A percentile compares a stretch with the other conserved stretches of the same genome.
Conservation (phyloP, 2,797 vertebrate genomes). For the Podargus strigoides region DNA sequence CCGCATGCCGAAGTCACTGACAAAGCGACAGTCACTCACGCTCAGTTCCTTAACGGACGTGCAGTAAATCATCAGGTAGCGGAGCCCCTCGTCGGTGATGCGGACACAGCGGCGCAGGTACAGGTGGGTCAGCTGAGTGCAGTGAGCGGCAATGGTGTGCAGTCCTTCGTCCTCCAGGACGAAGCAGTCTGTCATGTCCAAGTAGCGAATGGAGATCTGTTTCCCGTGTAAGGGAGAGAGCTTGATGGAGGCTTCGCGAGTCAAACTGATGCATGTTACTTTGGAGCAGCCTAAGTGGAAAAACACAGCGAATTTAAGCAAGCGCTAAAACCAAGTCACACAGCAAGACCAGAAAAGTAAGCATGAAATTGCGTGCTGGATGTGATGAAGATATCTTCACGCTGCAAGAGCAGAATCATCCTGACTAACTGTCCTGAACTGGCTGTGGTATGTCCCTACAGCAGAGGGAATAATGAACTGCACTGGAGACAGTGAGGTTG, state of each 20-base stretch:
- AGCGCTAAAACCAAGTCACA: neutral
- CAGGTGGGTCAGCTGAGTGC: slow-evolving; percentile 93
- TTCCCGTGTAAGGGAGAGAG: slow-evolving; percentile 91
- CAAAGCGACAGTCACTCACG: slow-evolving; percentile 92
- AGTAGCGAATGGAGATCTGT: slow-evolving; percentile 94
- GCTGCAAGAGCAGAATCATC: neutral
- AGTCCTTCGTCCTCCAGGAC: slow-evolving; percentile 96
- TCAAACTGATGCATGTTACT: slow-evolving; percentile 96
- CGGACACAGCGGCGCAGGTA: slow-evolving; percentile 93
- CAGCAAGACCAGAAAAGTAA: neutral
- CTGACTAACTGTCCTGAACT: neutral
- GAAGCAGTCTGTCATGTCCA: slow-evolving; percentile 99
- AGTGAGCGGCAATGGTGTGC: slow-evolving; percentile 94
- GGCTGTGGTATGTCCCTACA: neutral
- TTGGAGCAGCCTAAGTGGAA: slow-evolving; percentile 89
- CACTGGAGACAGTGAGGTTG: neutral
- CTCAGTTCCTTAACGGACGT: slow-evolving; percentile 88
- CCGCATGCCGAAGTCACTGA: slow-evolving; percentile 93
- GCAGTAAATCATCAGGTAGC: slow-evolving; percentile 94
- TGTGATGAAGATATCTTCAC: rapidly evolving
- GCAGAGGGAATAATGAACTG: neutral
- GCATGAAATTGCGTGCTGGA: neutral
- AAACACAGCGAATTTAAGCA: neutral
- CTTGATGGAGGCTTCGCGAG: slow-evolving; percentile 89
- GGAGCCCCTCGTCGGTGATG: slow-evolving; percentile 91